Evolutionary conservation across 2,113 vertebrate species (phyloP), one percentile per base, ranked within the genome.

Genomic region (Nothobranchius kuhntae): DNA sequence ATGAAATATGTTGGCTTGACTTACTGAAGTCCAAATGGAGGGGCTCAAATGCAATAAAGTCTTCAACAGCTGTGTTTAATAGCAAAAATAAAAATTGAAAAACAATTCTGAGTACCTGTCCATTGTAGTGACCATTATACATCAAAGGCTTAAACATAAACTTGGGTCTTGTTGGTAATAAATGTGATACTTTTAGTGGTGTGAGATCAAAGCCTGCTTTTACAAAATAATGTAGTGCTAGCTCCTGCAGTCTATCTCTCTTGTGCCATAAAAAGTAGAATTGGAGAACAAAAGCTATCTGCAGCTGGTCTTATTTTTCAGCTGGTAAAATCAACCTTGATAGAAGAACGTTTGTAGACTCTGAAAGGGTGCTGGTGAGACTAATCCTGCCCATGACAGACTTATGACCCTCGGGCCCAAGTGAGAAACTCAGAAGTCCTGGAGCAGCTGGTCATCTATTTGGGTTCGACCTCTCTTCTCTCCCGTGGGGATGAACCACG

Each of bases 301-400:
- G 61, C 53, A 71, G 67, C 71, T 35, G 54, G 61, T 75, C 65
- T 64, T 77, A 79, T 84, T 75, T 82, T 77, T 77, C 77, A 65
- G 44, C 54, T 65, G 61, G 60, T 67, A 60, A 75, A 69, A 85
- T 81, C 77, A 80, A 80, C 72, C 84, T 77, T 74, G 76, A 87
- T 77, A 85, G 77, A 46, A 30, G 14, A 68, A 60, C 65, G 66
- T 80, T 89, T 88, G 83, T 66, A 71, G 51, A 69, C 73, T 80
- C 42, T 78, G 62, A 80, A 81, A 78, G 68, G 52, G 67, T 79
- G 36, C 68, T 46, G 72, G 71, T 56, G 76, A 69, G 71, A 77
- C 70, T 85, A 84, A 86, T 84, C 72, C 72, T 69, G 56, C 44
- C 62, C 17, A 35, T 13, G 48, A 81, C 78, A 84, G 78, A 84